Evolutionary conservation across 1,140 invertebrate species (phyloP).

Genomic region (Lasioglossum albipes): DNA sequence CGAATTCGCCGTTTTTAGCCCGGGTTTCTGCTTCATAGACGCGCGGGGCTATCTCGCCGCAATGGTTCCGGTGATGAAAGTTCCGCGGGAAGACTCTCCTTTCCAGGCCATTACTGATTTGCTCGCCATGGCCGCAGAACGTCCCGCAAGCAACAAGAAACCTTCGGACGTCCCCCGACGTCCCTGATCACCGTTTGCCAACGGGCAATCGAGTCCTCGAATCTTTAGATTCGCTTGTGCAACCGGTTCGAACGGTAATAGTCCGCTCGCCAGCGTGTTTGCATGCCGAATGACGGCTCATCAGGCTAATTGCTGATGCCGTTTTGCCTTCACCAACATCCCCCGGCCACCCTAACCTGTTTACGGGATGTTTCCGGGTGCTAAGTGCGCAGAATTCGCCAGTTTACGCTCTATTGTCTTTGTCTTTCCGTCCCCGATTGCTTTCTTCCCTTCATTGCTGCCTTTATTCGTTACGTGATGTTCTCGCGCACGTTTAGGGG

Average conservation of each 20-base stretch:
- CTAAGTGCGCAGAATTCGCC: too few relatives aligned
- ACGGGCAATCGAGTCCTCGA: not conserved
- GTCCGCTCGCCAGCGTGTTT: not conserved
- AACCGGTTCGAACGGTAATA: not conserved
- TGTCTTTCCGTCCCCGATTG: too few relatives aligned
- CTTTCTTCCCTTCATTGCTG: too few relatives aligned
- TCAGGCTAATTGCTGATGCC: not conserved
- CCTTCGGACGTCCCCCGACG: not conserved
- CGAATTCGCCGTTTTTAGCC: conserved; percentile 13
- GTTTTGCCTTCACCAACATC: not conserved
- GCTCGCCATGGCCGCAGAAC: not conserved
- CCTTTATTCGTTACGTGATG: too few relatives aligned
- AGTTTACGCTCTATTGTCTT: too few relatives aligned
- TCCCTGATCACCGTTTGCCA: not conserved
- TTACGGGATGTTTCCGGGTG: too few relatives aligned
- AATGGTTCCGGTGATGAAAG: conserved; percentile 36
- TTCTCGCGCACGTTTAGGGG: too few relatives aligned
- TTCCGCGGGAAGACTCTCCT: conserved; percentile 13
- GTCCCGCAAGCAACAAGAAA: not conserved
- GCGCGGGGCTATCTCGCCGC: conserved; percentile 10
- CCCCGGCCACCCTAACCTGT: too few relatives aligned
- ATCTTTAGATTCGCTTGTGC: too few relatives aligned
- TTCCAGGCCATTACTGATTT: conserved; percentile 24
- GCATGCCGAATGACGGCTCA: not conserved
- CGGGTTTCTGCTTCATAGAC: conserved; percentile 21